Percentiles rank a stretch among this genome's conserved stretches.
Evolutionary conservation across 2,888 invertebrate genomes (phyloP).

Genomic region (Mythimna loreyi): DNA sequence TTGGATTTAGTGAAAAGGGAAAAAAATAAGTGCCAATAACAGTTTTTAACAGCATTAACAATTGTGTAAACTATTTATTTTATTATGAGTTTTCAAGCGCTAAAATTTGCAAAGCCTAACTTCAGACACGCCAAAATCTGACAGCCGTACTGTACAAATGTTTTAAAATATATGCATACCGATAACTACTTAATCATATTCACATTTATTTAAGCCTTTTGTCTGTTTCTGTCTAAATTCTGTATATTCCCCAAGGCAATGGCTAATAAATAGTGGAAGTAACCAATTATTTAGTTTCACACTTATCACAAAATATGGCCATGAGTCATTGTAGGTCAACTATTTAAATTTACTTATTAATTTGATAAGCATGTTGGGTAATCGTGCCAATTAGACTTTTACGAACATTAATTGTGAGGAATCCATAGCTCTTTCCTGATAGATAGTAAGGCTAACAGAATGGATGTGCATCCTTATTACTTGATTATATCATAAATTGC

Average conservation of each 20-base stretch:
- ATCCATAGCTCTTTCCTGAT: slow-evolving; percentile 59
- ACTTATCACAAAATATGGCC: slow-evolving; percentile 52
- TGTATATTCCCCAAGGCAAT: slow-evolving; percentile 35
- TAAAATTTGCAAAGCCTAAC: too few species aligned
- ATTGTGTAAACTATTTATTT: too few species aligned
- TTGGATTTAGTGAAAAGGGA: too few species aligned
- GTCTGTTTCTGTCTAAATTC: neutral
- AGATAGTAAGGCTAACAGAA: slow-evolving; percentile 53
- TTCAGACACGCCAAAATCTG: too few species aligned
- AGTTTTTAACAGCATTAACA: too few species aligned
- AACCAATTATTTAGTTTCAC: slow-evolving; percentile 49
- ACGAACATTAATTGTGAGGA: slow-evolving; percentile 55
- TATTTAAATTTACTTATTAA: slow-evolving; percentile 62
- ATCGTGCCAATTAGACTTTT: slow-evolving; percentile 60
- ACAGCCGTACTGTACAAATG: too few species aligned
- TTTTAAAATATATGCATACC: neutral
- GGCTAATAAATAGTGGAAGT: slow-evolving; percentile 37
- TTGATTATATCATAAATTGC: slow-evolving; percentile 16
- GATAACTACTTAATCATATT: neutral
- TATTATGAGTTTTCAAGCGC: too few species aligned
- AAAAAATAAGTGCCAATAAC: too few species aligned
- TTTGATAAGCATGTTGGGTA: slow-evolving; percentile 60
- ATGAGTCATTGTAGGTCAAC: slow-evolving; percentile 58
- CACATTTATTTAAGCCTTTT: neutral
- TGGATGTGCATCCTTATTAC: slow-evolving; percentile 40